Conservation (phyloP, 2,797 vertebrate genomes). For the Pteronotus mesoamericanus region DNA sequence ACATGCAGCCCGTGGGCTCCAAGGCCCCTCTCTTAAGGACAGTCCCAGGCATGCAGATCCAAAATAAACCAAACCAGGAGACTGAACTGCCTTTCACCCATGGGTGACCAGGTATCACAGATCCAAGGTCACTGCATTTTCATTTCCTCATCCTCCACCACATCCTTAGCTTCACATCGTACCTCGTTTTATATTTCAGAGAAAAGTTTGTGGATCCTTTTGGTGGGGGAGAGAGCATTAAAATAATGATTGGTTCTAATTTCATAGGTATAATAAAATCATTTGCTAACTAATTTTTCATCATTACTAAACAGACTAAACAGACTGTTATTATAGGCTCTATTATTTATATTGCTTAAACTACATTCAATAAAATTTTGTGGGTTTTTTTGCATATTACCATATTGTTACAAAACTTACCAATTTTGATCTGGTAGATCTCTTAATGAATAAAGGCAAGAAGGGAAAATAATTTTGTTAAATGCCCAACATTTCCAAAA, state of each 20-base stretch:
- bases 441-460: neutral
- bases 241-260: neutral
- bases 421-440: neutral
- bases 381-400: neutral
- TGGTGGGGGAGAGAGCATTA: neutral
- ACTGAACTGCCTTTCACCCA: neutral
- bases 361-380: neutral
- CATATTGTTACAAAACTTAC: neutral
- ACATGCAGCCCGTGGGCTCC: neutral
- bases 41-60: neutral
- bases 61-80: constrained; percentile 45
- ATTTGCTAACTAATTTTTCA: neutral
- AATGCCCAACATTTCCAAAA: neutral
- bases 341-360: neutral
- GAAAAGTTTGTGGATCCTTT: neutral
- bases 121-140: neutral
- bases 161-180: neutral
- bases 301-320: neutral
- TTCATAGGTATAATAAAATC: constrained; percentile 6
- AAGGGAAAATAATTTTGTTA: constrained; percentile 26
- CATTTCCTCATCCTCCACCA: neutral
- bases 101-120: neutral
- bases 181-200: neutral
- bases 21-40: neutral
- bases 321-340: neutral